A percentile compares a stretch with the other conserved stretches of the same genome.
Conservation (phyloP, 2,888 invertebrate genomes). For the Tethea ocularis region DNA sequence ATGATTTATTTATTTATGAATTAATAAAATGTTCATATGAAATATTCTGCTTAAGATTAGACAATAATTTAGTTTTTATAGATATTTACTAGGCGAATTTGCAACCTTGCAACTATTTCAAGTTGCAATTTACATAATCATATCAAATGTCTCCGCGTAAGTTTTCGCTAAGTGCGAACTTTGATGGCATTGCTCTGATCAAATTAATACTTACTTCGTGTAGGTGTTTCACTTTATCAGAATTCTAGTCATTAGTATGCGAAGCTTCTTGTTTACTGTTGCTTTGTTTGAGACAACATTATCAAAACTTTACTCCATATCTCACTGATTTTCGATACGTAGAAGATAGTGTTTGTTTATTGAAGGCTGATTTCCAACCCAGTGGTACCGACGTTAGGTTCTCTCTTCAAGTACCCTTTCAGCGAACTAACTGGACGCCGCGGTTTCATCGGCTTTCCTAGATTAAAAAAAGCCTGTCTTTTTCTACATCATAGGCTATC, state of each 20-base stretch:
- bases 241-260: constrained; percentile 60
- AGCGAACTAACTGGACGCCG: too few relatives aligned
- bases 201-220: constrained; percentile 55
- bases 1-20: too few relatives aligned
- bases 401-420: too few relatives aligned
- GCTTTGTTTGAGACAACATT: constrained; percentile 30
- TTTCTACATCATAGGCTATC: too few relatives aligned
- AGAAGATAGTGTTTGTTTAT: not conserved
- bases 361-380: too few relatives aligned
- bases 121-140: constrained; percentile 4
- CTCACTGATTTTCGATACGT: not conserved
- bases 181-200: constrained; percentile 59
- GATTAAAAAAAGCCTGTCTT: too few relatives aligned
- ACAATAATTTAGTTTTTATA: not conserved
- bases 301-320: not conserved
- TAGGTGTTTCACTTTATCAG: constrained; percentile 43
- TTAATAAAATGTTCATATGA: too few relatives aligned
- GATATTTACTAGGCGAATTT: not conserved
- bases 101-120: not conserved
- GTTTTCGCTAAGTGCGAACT: constrained; percentile 43
- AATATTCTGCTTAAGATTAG: too few relatives aligned
- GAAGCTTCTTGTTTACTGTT: constrained; percentile 43
- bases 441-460: too few relatives aligned
- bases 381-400: too few relatives aligned
- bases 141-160: constrained; percentile 17